Evolutionary conservation across 1,140 invertebrate species (phyloP).

Genomic region (Platorchestia sp.): DNA sequence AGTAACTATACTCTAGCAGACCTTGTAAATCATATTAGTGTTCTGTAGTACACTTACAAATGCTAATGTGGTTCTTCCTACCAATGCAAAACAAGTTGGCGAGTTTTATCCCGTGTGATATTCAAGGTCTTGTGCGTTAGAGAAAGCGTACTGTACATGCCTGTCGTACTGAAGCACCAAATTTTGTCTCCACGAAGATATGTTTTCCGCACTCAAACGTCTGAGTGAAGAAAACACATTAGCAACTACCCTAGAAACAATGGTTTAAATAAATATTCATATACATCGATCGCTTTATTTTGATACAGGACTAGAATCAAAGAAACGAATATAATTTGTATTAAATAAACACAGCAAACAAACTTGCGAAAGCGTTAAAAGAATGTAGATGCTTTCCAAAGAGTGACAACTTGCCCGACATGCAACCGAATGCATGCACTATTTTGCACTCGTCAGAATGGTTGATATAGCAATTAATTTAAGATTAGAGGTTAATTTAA

Average conservation of each 20-base stretch:
- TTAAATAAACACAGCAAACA: background rate
- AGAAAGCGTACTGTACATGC: too few species aligned
- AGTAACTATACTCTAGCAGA: too few species aligned
- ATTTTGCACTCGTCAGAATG: background rate
- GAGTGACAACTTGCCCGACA: background rate
- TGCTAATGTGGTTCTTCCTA: too few species aligned
- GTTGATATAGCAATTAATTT: background rate
- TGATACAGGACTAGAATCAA: constrained; percentile 32
- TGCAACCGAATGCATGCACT: background rate
- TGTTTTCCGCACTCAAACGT: background rate
- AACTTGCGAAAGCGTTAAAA: background rate
- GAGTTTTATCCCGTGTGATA: too few species aligned
- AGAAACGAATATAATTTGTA: constrained; percentile 13
- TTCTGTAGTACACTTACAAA: too few species aligned
- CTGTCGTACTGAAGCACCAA: too few species aligned
- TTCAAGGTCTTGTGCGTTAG: too few species aligned
- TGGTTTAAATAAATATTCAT: background rate
- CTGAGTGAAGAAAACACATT: background rate
- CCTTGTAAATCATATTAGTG: too few species aligned
- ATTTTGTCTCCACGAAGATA: too few species aligned
- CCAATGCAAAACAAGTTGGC: too few species aligned
- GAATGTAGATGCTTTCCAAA: background rate
- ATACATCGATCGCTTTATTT: constrained; percentile 31
- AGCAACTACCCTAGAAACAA: background rate
- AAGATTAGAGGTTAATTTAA: too few species aligned